Base-by-base conservation (phyloP, 2,797 vertebrate genomes). In the Rachycentron canadum region DNA sequence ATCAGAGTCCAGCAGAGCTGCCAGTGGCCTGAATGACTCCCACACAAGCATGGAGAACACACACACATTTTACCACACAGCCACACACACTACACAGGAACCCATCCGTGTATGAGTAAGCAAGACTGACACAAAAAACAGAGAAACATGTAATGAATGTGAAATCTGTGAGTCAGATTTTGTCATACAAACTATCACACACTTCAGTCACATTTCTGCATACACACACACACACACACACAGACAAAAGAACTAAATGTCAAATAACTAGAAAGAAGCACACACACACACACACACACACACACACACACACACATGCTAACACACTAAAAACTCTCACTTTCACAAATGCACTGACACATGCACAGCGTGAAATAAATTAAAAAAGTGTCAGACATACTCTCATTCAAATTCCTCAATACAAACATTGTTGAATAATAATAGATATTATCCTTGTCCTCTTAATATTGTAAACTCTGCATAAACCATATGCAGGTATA, bases 1-100 rank as follows among this genome's bases (percentile, higher is more conserved):
- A 45, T 89, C 74, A 83, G 73, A 78, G 53, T 65, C 69, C 50
- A 26, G 68, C 68, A 50, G 70, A 79, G 81, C 75, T 61, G 69
- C 41, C 59, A 34, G 43, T 47, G 32, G 53, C 50, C 64, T 1
- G 5, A 66, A 49, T 60, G 59, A 73, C 72, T 66, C 74, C 71
- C 60, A 76, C 78, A 40, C 71, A 32, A 34, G 5, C 45, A 12
- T 32, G 34, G 6, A 17, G 17, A 43, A 30, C 10, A 72, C 68
- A 76, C 58, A 38, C 26, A 17, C 66, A 2, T 21, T 25, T 43
- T 41, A 59, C 3, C 69, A 50, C 65, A 34, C 2, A 19, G 40
- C 55, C 59, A 19, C 69, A 76, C 17, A 7, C 40, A 23, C 6
- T 2, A 26, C 72, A 78, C 68, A 70, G 17, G 26, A 41, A 26